Percentiles rank a stretch among this genome's conserved stretches.
Conservation (phyloP, 2,113 vertebrate species). For the Pterophyllum scalare region DNA sequence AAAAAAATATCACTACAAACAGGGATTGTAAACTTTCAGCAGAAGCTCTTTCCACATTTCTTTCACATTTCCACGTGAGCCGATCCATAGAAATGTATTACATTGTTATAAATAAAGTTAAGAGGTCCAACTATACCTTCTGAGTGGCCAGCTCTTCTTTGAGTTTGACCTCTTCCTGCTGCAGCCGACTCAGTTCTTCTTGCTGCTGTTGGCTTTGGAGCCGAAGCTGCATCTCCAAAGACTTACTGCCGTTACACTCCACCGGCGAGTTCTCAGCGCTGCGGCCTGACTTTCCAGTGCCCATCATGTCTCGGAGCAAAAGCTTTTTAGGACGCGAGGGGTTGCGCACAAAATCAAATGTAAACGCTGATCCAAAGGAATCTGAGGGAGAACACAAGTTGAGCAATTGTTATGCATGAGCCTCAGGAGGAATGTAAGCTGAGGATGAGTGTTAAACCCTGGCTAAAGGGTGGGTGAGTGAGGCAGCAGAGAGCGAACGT, state of each 20-base stretch:
- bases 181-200: conserved; percentile 86
- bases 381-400: conserved; percentile 57
- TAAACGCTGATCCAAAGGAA: conserved; percentile 85
- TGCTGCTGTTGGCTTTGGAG: conserved; percentile 91
- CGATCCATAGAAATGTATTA: not conserved
- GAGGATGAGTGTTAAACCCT: not conserved
- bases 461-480: not conserved
- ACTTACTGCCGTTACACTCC: conserved; percentile 80
- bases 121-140: conserved; percentile 70
- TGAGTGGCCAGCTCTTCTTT: conserved; percentile 82
- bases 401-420: not conserved
- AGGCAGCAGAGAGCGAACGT: conserved; percentile 35
- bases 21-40: not conserved
- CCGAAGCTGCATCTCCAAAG: conserved; percentile 82
- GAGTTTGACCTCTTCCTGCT: conserved; percentile 86
- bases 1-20: not conserved
- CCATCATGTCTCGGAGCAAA: conserved; percentile 83
- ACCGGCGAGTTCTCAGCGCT: conserved; percentile 74
- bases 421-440: not conserved
- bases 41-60: not conserved
- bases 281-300: conserved; percentile 76
- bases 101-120: not conserved
- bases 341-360: conserved; percentile 88
- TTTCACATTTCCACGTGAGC: not conserved
- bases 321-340: conserved; percentile 83